Conservation (phyloP, 2,113 vertebrate genomes). For the Ceuthmochares aereus region DNA sequence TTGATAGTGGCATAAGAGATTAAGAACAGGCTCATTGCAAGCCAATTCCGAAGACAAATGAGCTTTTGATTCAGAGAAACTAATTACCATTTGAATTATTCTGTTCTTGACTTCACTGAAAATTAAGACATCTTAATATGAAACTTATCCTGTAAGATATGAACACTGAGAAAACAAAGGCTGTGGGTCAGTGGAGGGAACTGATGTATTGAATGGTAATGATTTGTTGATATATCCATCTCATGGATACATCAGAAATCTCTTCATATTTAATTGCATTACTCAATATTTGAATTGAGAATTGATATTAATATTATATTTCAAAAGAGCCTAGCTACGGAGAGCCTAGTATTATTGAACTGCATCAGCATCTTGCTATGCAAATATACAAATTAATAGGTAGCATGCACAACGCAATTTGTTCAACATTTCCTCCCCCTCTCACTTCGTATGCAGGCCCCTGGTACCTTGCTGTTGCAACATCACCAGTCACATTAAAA, state of each 20-base stretch:
- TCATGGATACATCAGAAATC: neutral
- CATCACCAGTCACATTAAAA: neutral
- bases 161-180: neutral
- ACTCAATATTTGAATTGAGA: neutral
- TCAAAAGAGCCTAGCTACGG: neutral
- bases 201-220: neutral
- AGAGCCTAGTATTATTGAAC: neutral
- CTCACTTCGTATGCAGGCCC: neutral
- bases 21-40: neutral
- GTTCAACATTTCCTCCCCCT: neutral
- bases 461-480: neutral
- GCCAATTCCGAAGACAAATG: neutral
- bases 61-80: neutral
- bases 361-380: neutral
- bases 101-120: neutral
- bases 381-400: neutral
- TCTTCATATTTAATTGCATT: neutral
- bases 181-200: neutral
- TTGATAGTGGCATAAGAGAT: neutral
- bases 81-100: conserved; percentile 3
- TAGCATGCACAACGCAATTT: neutral
- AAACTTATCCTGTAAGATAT: neutral
- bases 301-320: neutral
- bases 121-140: neutral
- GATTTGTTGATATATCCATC: neutral